A percentile compares a stretch with the other conserved stretches of the same genome.
Evolutionary conservation across 2,113 vertebrate species (phyloP).

Genomic region (Oreochromis tanganicae): DNA sequence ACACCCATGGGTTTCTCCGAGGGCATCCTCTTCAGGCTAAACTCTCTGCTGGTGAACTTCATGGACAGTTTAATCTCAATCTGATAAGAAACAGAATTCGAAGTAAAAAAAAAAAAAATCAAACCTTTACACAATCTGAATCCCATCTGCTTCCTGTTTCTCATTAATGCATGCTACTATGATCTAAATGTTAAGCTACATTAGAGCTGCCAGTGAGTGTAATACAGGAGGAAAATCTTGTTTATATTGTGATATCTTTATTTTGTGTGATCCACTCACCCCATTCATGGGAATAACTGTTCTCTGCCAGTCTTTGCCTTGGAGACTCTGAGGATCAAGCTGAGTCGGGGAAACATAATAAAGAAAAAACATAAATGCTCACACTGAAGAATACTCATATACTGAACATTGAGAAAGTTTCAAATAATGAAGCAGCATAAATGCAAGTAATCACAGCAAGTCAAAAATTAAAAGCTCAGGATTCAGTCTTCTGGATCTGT

Average conservation of each 20-base stretch:
- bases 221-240: background rate
- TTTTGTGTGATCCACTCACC: conserved; percentile 68
- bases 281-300: conserved; percentile 94
- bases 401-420: background rate
- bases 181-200: background rate
- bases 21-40: conserved; percentile 92
- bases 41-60: conserved; percentile 96
- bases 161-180: background rate
- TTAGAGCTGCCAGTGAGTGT: background rate
- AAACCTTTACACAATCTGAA: background rate
- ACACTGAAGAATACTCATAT: background rate
- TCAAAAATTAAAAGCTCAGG: background rate
- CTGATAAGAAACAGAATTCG: conserved; percentile 57
- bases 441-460: background rate
- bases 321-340: conserved; percentile 87
- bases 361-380: background rate
- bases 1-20: conserved; percentile 91
- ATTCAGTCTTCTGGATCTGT: background rate
- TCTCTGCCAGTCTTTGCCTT: conserved; percentile 96
- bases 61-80: conserved; percentile 93
- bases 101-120: background rate
- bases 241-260: background rate
- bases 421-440: background rate
- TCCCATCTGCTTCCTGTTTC: background rate
- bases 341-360: conserved; percentile 39